Base-by-base conservation (phyloP, 2,888 invertebrate species). In the Drosophila buzzatii region DNA sequence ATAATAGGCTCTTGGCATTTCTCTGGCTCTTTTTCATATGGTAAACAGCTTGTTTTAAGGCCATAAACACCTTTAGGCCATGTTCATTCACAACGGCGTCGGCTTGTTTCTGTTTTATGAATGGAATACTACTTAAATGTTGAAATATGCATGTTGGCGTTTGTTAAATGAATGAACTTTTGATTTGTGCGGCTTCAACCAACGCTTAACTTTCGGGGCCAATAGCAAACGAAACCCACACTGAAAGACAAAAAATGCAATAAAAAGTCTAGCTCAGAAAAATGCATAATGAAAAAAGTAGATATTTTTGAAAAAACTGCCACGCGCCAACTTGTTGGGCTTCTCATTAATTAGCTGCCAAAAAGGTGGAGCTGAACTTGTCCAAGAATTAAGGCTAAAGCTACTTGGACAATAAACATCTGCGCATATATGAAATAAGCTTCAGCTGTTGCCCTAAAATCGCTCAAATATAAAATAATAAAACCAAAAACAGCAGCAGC, bases 201-300 rank as follows among this genome's bases (percentile, higher is more conserved):
- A 83, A 86, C 83, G 81, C 83, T 42, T n/a, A 47, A 10, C 65
- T 85, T 85, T 76, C 47, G 77, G 64, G 75, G 80, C 85, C 85
- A 79, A 65, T 63, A 67, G 47, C 63, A 74, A 65, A 52, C 37
- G 7, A 63, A 59, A 9, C 72, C 72, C 70, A 70, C 76, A 42
- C 55, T 10, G 8, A 18, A 35, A 44, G 9, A 9, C 8, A 37
- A 53, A 18, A 18, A 65, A 67, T 79, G 80, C 64, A 74, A 44
- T 56, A 53, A 52, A 56, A 47, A 63, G 62, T 56, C 45, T 44
- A 20, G 12, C 45, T 45, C 35, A 49, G 27, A 45, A 58, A 55
- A 55, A 57, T 64, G 41, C 62, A 52, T 7, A 53, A 33, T 12
- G 39, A 44, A 35, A 45, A 44, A 37, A 37, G n/a, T 16, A 16